Percentiles rank a stretch among this genome's conserved stretches.
These are phyloP conservation scores for Synanthedon andrenaeformis DNA, from an alignment of 2,888 invertebrate genomes.

Conservation along the genomic window DNA sequence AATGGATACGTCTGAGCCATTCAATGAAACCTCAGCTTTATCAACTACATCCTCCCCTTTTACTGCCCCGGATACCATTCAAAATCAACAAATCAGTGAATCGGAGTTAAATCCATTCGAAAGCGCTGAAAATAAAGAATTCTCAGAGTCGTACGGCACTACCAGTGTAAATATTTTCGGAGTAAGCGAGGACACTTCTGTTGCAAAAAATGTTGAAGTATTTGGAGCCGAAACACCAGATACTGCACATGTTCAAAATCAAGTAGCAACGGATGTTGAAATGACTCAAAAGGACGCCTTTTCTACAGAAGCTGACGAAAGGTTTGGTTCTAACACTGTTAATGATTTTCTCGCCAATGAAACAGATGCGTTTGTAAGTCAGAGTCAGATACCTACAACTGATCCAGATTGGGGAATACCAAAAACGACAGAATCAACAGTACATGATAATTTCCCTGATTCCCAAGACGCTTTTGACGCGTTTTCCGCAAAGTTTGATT, in stretches of 20 bases:
- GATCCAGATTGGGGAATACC: slow-evolving; percentile 35
- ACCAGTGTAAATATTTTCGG: slow-evolving; percentile 26
- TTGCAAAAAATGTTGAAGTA: slow-evolving; percentile 14
- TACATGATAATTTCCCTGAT: slow-evolving; percentile 39
- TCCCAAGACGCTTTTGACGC: slow-evolving; percentile 80
- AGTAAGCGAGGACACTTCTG: slow-evolving; percentile 21
- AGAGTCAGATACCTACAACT: slow-evolving; percentile 4
- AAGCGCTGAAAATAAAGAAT: slow-evolving; percentile 15
- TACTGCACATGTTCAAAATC: neutral
- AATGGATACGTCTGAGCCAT: slow-evolving; percentile 51
- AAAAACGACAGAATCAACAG: slow-evolving; percentile 28
- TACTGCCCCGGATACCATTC: slow-evolving; percentile 25
- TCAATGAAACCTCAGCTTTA: slow-evolving; percentile 16
- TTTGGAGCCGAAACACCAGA: slow-evolving; percentile 9
- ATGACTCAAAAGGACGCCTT: neutral
- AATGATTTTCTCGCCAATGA: neutral
- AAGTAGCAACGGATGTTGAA: neutral
- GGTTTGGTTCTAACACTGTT: neutral
- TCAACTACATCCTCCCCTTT: slow-evolving; percentile 39
- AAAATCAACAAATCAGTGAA: slow-evolving; percentile 15
- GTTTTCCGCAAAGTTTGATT: slow-evolving; percentile 90
- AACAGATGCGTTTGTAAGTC: neutral
- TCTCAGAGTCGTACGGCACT: slow-evolving; percentile 14
- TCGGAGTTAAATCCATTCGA: slow-evolving; percentile 53
- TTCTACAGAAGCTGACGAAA: neutral